Evolutionary conservation across 2,797 vertebrate genomes (phyloP), one percentile per base, ranked within the genome.

Genomic region (Notoglanidium macrostoma): DNA sequence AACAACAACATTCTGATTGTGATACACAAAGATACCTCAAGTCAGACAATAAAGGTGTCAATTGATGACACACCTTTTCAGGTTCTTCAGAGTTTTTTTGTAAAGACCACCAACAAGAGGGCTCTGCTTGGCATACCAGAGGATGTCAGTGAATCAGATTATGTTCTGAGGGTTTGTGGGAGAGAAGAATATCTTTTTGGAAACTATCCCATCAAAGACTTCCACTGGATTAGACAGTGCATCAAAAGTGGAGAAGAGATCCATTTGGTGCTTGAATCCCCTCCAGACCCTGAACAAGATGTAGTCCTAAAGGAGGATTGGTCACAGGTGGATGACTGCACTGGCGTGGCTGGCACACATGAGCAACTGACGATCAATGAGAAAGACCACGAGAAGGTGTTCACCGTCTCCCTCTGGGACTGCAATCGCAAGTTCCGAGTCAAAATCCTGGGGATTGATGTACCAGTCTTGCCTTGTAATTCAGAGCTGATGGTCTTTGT

Each of bases 321-420:
- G 98, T 97, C 97, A 0, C 96, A 98, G 88, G 98, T 99, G 86
- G 98, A 99, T 40, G 98, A 99, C 91, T 99, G 98, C 93, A 99
- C 98, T 0, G 98, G 98, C 65, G 97, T 98, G 3, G 97, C 98
- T 29, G 98, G 98, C 8, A 98, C 98, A 88, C 98, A 99, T 0
- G 98, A 99, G 89, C 98, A 99, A 90, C 63, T 99, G 90, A 99
- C 97, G 35, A 97, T 99, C 86, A 95, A 97, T 0, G 98, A 97
- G 89, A 99, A 98, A 90, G 97, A 99, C 93, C 98, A 99, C 0
- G 98, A 99, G 63, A 97, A 96, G 11, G 97, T 99, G 63, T 99
- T 99, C 91, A 99, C 98, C 51, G 96, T 99, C 93, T 99, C 98
- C 5, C 95, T 99, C 92, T 99, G 98, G 98, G 98, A 99, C 92